Evolutionary conservation across 2,113 vertebrate species (phyloP).

Genomic region (Cryptomyrus ogoouensis): DNA sequence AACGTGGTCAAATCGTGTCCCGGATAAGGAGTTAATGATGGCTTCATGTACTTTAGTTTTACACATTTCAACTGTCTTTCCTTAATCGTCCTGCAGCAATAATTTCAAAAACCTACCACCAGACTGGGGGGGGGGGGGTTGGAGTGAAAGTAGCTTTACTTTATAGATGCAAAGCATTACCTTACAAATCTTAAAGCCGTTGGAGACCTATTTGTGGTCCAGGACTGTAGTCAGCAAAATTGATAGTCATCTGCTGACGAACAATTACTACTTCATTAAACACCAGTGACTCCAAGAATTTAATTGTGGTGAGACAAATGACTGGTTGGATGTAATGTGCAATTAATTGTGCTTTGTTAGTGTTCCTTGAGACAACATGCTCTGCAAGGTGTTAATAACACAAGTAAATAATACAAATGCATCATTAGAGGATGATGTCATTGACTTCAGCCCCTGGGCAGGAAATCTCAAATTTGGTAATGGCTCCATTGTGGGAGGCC

Average conservation of each 20-base stretch:
- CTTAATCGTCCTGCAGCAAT: background rate
- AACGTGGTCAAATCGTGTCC: background rate
- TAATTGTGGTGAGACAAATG: slow-evolving; percentile 4
- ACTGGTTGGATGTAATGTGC: background rate
- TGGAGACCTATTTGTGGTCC: background rate
- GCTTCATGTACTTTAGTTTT: background rate
- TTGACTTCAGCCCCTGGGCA: slow-evolving; percentile 47
- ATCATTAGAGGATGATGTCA: slow-evolving; percentile 57
- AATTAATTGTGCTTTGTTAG: slow-evolving; percentile 9
- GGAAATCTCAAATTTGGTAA: slow-evolving; percentile 58
- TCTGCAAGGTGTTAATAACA: slow-evolving; percentile 17
- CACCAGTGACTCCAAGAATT: slow-evolving; percentile 1
- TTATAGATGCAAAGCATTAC: background rate
- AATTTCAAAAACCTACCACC: background rate
- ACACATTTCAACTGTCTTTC: background rate
- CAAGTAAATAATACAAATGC: slow-evolving; percentile 39
- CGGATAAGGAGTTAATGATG: background rate
- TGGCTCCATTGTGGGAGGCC: slow-evolving; percentile 51
- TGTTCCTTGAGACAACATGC: background rate
- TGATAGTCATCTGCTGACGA: slow-evolving; percentile 9
- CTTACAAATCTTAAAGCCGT: background rate
- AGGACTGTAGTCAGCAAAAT: slow-evolving; percentile 11
- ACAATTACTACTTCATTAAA: slow-evolving; percentile 24
- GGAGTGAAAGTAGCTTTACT: background rate
- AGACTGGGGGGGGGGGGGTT: background rate